These are phyloP conservation scores for Puntigrus tetrazona DNA, from an alignment of 2,113 vertebrate species.

Conservation along the genomic window DNA sequence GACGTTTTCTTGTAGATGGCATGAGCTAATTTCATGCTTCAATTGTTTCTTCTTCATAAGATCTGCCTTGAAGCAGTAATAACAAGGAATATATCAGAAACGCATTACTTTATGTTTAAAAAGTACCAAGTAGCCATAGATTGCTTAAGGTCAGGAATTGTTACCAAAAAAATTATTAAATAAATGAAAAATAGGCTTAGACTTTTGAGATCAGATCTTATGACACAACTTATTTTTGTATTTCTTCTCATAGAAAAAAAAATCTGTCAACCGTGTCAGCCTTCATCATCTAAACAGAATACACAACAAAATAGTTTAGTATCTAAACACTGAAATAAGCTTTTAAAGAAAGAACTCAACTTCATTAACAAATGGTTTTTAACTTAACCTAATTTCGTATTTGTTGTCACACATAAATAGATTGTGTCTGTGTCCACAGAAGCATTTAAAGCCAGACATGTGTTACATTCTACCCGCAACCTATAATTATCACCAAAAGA, in stretches of 20 bases:
- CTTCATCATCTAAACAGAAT: neutral
- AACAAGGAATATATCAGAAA: constrained; percentile 39
- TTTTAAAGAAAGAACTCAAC: neutral
- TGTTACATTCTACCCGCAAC: neutral
- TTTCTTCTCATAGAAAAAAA: neutral
- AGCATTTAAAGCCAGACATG: neutral
- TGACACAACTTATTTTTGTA: neutral
- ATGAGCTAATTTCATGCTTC: constrained; percentile 49
- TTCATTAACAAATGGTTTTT: neutral
- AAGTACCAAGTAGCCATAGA: constrained; percentile 1
- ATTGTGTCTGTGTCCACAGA: neutral
- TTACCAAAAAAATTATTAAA: neutral
- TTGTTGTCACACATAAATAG: neutral
- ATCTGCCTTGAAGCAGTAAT: constrained; percentile 41
- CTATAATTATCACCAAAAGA: neutral
- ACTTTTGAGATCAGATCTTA: neutral
- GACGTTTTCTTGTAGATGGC: constrained; percentile 47
- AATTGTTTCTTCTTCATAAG: constrained; percentile 40
- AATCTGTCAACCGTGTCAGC: neutral
- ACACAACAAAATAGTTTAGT: neutral
- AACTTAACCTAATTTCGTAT: neutral
- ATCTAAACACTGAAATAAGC: neutral
- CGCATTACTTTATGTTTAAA: constrained; percentile 25
- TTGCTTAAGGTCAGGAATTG: neutral
- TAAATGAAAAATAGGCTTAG: constrained; percentile 22